Evolutionary conservation across 2,888 invertebrate genomes (phyloP), one percentile per base, ranked within the genome.

Genomic region (Thumatha senex): DNA sequence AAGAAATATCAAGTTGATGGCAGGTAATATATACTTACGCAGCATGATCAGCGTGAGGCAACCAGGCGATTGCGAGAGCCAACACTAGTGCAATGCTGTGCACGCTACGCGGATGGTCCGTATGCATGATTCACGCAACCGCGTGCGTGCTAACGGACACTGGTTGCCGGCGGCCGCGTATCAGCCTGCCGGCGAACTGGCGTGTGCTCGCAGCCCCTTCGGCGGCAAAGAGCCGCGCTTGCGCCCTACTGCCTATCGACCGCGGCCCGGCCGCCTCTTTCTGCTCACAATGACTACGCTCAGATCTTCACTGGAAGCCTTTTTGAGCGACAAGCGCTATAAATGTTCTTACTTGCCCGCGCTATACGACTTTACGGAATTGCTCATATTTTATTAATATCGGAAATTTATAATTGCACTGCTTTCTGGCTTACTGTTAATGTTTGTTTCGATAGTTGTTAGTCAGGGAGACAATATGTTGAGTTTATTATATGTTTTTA

Each of bases 91-190:
- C 84, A 76, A 87, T 75, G 80, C 82, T 85, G 75, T 80, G 76
- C 74, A 84, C 80, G 75, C 78, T 81, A 76, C 81, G 87, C 70
- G 78, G 79, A 78, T 89, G 86, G 76, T 72, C 71, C 82, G 82
- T 74, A 72, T 77, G 75, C 84, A 85, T 86, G 80, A 74, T 82
- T 74, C 64, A 71, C 71, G 75, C 76, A 74, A 67, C 74, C 75
- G 76, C 79, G 66, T 61, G 76, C 77, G 76, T 61, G 77, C 74
- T 67, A 54, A 63, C 76, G 79, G 80, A 75, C 79, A 82, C 78
- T 71, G 69, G 76, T 81, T 82, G 81, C 80, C 84, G 86, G 83
- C 89, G 80, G 81, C 80, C 83, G 84, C 85, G 85, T 78, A 63
- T 68, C 73, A 74, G 78, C 74, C 86, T 72, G 80, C 78, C 85